phyloP scores from a whole-genome alignment of 23 tunicate species.

The Ciona savignyi region DNA sequence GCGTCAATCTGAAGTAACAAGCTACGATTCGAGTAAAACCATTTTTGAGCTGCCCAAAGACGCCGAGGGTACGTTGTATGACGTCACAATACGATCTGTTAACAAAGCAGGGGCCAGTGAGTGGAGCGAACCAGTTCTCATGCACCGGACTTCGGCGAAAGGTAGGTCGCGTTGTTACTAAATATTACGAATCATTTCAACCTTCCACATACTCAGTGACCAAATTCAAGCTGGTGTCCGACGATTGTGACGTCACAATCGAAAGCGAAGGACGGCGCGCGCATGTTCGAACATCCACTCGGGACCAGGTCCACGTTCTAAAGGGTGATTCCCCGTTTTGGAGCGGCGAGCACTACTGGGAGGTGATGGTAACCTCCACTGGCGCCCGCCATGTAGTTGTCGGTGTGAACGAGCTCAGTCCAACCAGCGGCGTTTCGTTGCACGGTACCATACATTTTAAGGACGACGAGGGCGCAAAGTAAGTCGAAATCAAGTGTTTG shows the following conservation, averaged over 20 bases:
- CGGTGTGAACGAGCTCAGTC: slow-evolving; percentile 13
- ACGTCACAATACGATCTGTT: slow-evolving; percentile 25
- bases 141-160: not conserved
- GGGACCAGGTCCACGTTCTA: not conserved
- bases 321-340: slow-evolving; percentile 10
- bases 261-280: not conserved
- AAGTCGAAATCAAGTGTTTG: no score
- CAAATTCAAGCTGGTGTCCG: slow-evolving; percentile 3
- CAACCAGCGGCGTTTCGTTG: not conserved
- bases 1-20: not conserved
- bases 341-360: slow-evolving; percentile 44
- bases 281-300: not conserved
- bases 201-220: not conserved
- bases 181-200: not conserved
- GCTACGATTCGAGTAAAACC: not conserved
- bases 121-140: slow-evolving; percentile 8
- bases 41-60: slow-evolving; percentile 2
- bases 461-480: not conserved
- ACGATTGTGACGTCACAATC: not conserved
- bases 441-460: slow-evolving; percentile 5
- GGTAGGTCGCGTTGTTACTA: not conserved
- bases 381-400: slow-evolving; percentile 18
- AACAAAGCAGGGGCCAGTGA: slow-evolving; percentile 29
- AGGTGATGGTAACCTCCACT: slow-evolving; percentile 24
- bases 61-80: not conserved